These are phyloP conservation scores for Pseudomyrmex gracilis DNA, from an alignment of 1,140 invertebrate species.

Conservation along the genomic window DNA sequence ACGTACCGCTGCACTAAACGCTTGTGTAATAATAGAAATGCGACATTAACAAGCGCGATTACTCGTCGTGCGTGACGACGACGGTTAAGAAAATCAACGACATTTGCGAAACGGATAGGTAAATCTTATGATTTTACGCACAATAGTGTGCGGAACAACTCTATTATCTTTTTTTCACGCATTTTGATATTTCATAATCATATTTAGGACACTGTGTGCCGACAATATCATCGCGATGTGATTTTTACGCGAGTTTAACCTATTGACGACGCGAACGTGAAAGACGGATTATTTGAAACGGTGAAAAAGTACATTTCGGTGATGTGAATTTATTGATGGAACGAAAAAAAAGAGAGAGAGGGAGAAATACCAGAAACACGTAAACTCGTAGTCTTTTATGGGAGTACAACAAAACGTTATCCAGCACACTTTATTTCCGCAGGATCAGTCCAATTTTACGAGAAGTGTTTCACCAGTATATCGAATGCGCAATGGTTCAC, in stretches of 20 bases:
- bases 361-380: neutral
- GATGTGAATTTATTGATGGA: neutral
- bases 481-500: slow-evolving; percentile 61
- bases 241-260: neutral
- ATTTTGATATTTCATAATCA: neutral
- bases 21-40: slow-evolving; percentile 68
- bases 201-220: neutral
- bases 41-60: slow-evolving; percentile 68
- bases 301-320: neutral
- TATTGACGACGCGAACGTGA: neutral
- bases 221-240: neutral
- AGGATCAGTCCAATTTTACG: slow-evolving; percentile 75
- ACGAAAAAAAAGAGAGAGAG: too few species aligned
- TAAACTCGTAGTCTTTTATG: slow-evolving; percentile 44
- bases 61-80: slow-evolving; percentile 20
- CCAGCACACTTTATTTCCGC: slow-evolving; percentile 62
- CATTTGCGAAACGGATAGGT: too few species aligned
- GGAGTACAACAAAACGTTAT: slow-evolving; percentile 60
- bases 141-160: neutral
- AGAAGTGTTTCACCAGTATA: slow-evolving; percentile 60
- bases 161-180: too few species aligned
- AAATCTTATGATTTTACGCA: neutral
- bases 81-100: neutral
- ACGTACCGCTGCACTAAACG: slow-evolving; percentile 73
- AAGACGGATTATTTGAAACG: neutral